These are phyloP conservation scores for Trichopoda pennipes DNA, from an alignment of 2,888 invertebrate genomes.

Conservation along the genomic window DNA sequence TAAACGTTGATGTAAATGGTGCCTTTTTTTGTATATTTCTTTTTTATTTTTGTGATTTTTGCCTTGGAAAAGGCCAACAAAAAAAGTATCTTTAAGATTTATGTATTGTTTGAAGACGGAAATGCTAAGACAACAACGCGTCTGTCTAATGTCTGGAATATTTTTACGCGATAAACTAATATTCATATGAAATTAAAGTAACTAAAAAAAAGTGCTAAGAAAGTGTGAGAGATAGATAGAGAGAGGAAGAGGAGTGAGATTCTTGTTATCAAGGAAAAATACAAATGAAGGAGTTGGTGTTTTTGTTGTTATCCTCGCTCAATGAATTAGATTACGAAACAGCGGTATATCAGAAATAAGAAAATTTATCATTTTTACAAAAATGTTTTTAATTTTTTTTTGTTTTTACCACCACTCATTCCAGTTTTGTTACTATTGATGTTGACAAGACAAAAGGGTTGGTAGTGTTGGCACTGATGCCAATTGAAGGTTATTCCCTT, in stretches of 20 bases:
- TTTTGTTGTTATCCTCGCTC: slow-evolving; percentile 29
- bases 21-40: slow-evolving; percentile 23
- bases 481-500: slow-evolving; percentile 47
- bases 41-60: slow-evolving; percentile 34
- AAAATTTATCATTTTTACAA: slow-evolving; percentile 65
- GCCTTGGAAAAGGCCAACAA: slow-evolving; percentile 30
- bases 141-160: slow-evolving; percentile 69
- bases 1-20: slow-evolving; percentile 63
- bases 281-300: slow-evolving; percentile 43
- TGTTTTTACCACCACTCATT: not conserved
- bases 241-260: not conserved
- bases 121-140: slow-evolving; percentile 73
- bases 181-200: slow-evolving; percentile 52
- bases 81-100: slow-evolving; percentile 75
- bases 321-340: slow-evolving; percentile 70
- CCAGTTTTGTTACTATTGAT: slow-evolving; percentile 23
- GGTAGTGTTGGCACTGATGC: slow-evolving; percentile 75
- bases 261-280: slow-evolving; percentile 20
- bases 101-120: slow-evolving; percentile 76
- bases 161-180: slow-evolving; percentile 71
- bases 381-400: slow-evolving; percentile 20
- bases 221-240: not conserved
- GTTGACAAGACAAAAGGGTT: slow-evolving; percentile 71
- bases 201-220: slow-evolving; percentile 7
- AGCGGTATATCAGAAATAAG: slow-evolving; percentile 77